Evolutionary conservation across 2,113 vertebrate species (phyloP).

Genomic region (Mystacornis crossleyi): DNA sequence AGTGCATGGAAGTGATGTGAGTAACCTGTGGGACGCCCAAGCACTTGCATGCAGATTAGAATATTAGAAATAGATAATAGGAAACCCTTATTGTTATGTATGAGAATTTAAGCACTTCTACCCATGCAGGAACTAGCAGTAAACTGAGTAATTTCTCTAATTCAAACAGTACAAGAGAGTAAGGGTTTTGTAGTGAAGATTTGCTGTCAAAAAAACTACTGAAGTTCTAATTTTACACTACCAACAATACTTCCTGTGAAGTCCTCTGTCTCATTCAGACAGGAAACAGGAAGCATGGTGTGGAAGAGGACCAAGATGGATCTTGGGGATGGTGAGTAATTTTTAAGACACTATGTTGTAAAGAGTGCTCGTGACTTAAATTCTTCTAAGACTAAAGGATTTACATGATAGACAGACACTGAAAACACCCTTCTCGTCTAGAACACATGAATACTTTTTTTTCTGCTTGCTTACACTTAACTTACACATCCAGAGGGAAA

Average conservation of each 20-base stretch:
- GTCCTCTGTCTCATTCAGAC: background rate
- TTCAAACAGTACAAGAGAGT: background rate
- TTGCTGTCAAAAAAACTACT: background rate
- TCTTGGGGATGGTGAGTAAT: fast-evolving
- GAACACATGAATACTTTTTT: background rate
- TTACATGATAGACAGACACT: background rate
- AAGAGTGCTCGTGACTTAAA: fast-evolving
- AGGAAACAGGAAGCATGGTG: background rate
- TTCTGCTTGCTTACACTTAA: background rate
- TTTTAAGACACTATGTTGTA: background rate
- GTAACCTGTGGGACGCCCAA: fast-evolving
- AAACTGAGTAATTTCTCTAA: background rate
- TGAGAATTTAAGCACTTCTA: background rate
- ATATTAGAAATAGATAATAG: background rate
- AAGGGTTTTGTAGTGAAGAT: background rate
- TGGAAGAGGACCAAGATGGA: background rate
- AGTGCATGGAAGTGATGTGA: background rate
- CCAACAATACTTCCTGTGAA: background rate
- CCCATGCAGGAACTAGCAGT: background rate
- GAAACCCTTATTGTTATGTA: background rate
- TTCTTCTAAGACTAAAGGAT: background rate
- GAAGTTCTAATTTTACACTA: background rate
- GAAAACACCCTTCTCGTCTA: fast-evolving
- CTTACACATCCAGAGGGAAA: background rate
- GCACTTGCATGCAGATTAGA: background rate